Percentiles rank a stretch among this genome's conserved stretches.
These are phyloP conservation scores for Dioctria linearis DNA, from an alignment of 2,888 invertebrate genomes.

Conservation along the genomic window DNA sequence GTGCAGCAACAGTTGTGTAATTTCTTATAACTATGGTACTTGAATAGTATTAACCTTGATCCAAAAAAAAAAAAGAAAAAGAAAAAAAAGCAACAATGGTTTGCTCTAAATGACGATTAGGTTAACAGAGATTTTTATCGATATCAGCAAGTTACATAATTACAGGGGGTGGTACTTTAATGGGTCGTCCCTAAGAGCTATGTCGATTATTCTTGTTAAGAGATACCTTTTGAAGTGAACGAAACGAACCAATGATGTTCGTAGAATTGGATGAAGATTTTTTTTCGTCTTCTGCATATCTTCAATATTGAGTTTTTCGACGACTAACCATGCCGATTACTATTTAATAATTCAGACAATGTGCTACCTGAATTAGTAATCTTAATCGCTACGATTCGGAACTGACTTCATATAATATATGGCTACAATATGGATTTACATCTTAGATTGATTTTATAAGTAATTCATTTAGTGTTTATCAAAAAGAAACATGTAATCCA, in stretches of 20 bases:
- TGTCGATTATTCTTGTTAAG: background rate
- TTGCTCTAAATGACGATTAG: background rate
- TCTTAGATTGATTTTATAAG: slow-evolving; percentile 28
- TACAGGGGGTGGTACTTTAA: background rate
- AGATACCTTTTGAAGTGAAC: slow-evolving; percentile 5
- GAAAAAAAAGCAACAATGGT: background rate
- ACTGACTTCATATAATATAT: slow-evolving; percentile 7
- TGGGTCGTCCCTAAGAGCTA: background rate
- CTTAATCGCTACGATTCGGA: slow-evolving; percentile 27
- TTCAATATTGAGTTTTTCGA: slow-evolving; percentile 1
- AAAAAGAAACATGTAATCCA: no score
- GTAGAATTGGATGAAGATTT: no score
- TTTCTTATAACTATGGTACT: background rate
- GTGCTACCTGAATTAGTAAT: slow-evolving; percentile 29
- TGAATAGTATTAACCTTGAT: background rate
- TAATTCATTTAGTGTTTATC: background rate
- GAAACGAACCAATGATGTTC: no score
- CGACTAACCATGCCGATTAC: background rate
- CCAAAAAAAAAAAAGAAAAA: background rate
- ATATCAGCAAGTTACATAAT: slow-evolving; percentile 3
- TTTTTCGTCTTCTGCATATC: no score
- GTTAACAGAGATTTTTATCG: background rate
- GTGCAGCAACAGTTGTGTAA: slow-evolving; percentile 28
- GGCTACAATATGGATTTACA: slow-evolving; percentile 4
- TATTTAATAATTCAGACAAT: slow-evolving; percentile 33